Evolutionary conservation across 1,140 invertebrate genomes (phyloP).

Genomic region (Leptopilina boulardi): DNA sequence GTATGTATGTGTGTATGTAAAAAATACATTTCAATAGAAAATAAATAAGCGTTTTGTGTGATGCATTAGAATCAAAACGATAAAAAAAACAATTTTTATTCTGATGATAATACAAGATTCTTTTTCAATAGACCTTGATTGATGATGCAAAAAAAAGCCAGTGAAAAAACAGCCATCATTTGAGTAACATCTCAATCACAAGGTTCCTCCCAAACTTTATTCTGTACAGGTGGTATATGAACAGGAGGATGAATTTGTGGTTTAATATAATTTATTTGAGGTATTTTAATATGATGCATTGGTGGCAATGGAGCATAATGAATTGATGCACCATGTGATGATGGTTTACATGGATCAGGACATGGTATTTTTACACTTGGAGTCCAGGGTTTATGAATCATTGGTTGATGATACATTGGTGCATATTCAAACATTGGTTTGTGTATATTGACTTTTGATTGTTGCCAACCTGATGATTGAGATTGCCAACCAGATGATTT

Average conservation of each 20-base stretch:
- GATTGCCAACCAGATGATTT: conserved; percentile 29
- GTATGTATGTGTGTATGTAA: neutral
- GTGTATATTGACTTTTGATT: conserved; percentile 56
- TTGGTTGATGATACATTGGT: conserved; percentile 56
- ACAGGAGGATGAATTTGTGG: conserved; percentile 47
- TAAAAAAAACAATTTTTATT: neutral
- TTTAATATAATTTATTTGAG: conserved; percentile 59
- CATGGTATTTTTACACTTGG: conserved; percentile 50
- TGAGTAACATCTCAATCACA: conserved; percentile 29
- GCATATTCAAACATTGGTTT: conserved; percentile 58
- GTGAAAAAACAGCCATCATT: conserved; percentile 39
- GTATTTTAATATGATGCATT: conserved; percentile 47
- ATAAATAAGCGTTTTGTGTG: neutral
- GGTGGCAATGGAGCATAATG: conserved; percentile 52
- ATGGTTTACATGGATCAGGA: conserved; percentile 43
- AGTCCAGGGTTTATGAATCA: conserved; percentile 17
- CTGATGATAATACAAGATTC: neutral
- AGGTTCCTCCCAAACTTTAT: conserved; percentile 9
- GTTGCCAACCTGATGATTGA: conserved; percentile 45
- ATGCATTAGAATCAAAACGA: neutral
- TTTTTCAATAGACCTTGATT: neutral
- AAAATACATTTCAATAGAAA: neutral
- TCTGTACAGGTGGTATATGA: conserved; percentile 40
- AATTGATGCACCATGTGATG: conserved; percentile 31
- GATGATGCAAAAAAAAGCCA: conserved; percentile 1